Evolutionary conservation across 2,113 vertebrate species (phyloP).

Genomic region (Glareola pratincola): DNA sequence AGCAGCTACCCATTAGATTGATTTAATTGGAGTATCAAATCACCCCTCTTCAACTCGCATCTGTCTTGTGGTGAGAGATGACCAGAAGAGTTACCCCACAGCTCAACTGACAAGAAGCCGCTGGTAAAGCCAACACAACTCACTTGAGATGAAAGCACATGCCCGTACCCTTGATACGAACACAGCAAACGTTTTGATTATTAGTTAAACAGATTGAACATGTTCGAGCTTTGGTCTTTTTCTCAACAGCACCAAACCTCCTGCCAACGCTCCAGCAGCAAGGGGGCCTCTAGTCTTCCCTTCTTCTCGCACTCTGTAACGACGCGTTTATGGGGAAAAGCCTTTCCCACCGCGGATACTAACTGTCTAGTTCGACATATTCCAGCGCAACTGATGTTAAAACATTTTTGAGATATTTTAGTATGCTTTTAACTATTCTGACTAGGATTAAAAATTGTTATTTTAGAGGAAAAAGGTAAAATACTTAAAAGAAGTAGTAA

Average conservation of each 20-base stretch:
- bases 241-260: not conserved
- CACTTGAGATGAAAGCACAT: not conserved
- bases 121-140: not conserved
- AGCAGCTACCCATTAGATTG: not conserved
- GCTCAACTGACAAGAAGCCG: not conserved
- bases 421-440: not conserved
- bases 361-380: not conserved
- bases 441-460: not conserved
- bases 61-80: not conserved
- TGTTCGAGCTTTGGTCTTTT: not conserved
- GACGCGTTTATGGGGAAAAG: not conserved
- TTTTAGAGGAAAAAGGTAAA: not conserved
- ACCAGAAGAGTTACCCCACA: not conserved
- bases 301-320: not conserved
- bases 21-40: not conserved
- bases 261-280: not conserved
- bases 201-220: not conserved
- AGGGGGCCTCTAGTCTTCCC: not conserved
- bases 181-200: not conserved
- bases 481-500: not conserved
- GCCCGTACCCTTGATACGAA: fast-evolving
- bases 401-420: not conserved
- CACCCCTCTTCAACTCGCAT: fast-evolving
- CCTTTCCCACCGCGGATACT: not conserved
- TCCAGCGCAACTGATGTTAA: not conserved